Base-by-base conservation (phyloP, 2,797 vertebrate species). In the Malacoctenus gilli region DNA sequence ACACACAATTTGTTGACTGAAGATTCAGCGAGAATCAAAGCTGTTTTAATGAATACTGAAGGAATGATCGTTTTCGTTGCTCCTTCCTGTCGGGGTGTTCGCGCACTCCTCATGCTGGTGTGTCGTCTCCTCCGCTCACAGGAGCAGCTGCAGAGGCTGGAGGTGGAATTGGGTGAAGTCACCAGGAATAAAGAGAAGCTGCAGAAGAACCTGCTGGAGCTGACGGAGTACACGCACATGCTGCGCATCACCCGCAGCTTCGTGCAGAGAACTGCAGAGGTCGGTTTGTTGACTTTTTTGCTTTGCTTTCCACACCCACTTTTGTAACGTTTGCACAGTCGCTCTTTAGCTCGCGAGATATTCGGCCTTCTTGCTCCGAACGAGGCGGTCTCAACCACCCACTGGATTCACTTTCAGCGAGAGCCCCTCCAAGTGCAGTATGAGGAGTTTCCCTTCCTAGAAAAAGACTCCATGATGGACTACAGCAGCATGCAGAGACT, bases 131-230 rank as follows among this genome's bases (percentile, higher is more conserved):
- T 44, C 21, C 12, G 14, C 25, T 49, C 43, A 69, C 68, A 99
- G 97, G 97, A 98, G 47, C 95, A 98, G 75, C 76, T 99, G 42
- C 96, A 97, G 89, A 96, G 95, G 56, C 88, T 99, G 7, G 94
- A 99, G 79, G 90, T 92, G 11, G 97, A 99, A 65, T 73, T 99
- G 35, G 90, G 94, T 5, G 97, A 99, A 81, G 93, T 99, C 46
- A 97, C 92, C 28, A 95, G 87, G 72, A 99, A 99, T 80, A 99
- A 99, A 65, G 95, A 96, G 72, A 98, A 96, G 66, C 72, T 99
- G 62, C 92, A 93, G 79, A 97, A 85, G 68, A 99, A 98, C 79
- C 84, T 97, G 9, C 86, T 96, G 43, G 97, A 99, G 28, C 80
- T 99, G 76, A 96, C 87, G 0, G 97, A 99, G 77, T 99, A 99